These are phyloP conservation scores for Cardinalis cardinalis DNA, from an alignment of 2,113 vertebrate species.

Conservation along the genomic window DNA sequence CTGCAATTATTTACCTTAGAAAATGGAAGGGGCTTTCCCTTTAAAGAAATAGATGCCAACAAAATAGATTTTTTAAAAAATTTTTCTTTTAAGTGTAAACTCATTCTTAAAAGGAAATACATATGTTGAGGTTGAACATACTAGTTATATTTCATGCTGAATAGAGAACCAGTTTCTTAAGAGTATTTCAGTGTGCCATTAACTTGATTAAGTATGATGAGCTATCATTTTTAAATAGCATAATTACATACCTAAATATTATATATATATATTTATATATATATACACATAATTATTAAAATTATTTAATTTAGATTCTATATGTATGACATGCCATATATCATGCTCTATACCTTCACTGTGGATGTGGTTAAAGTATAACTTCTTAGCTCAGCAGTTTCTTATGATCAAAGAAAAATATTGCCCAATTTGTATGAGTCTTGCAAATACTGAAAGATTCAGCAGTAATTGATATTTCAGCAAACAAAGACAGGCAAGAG, in stretches of 20 bases:
- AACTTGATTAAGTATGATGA: not conserved
- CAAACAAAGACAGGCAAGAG: not conserved
- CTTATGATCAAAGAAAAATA: not conserved
- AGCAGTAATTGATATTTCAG: not conserved
- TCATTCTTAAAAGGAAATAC: not conserved
- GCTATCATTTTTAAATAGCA: not conserved
- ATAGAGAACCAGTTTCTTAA: not conserved
- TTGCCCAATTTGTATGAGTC: not conserved
- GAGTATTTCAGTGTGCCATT: constrained; percentile 4
- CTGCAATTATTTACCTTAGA: not conserved
- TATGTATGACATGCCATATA: not conserved
- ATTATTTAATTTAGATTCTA: not conserved
- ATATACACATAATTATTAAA: not conserved
- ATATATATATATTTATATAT: not conserved
- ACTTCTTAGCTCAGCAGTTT: not conserved
- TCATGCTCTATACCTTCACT: not conserved
- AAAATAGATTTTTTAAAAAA: not conserved
- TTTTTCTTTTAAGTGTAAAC: not conserved
- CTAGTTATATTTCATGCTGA: not conserved
- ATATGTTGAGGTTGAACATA: not conserved
- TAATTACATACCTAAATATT: not conserved
- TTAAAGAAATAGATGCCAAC: not conserved
- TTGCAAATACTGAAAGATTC: not conserved
- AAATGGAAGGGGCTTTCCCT: not conserved
- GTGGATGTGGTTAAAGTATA: not conserved